Base-by-base conservation (phyloP, 2,888 invertebrate genomes). In the Cylloceria caligata region DNA sequence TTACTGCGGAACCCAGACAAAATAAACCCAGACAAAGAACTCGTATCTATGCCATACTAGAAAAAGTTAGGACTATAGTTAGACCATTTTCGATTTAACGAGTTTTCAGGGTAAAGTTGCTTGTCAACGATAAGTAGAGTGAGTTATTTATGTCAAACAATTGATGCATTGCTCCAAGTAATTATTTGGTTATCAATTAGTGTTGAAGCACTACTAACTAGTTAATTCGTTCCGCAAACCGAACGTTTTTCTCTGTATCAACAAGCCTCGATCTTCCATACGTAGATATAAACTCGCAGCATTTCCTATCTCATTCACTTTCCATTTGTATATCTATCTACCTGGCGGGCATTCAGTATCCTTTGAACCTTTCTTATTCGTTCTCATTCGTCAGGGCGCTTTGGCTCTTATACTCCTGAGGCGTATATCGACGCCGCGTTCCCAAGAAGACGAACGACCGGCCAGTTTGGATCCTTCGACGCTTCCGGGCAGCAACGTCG, bases 401-500 rank as follows among this genome's bases (percentile, higher is more conserved):
- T 24, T 60, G 68, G 39, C 55, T 69, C 64, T 39, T 67, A 67
- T 55, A 42, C 49, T 49, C 39, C 30, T 21, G 55, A 72, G 79
- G 47, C 30, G 60, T 74, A 78, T 69, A 81, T 81, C 81, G 73
- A 69, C 73, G 62, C 45, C 57, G 30, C 19, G 60, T 68, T 71
- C 49, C 30, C 80, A 34, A 19, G 36, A 76, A 83, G 79, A 79
- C 72, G 79, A 76, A 83, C 75, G 82, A 74, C 39, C 69, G 62
- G 47, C 57, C 36, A 73, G 45, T 36, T 30, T 9, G 30, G 55
- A 69, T 69, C 55, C 42, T 71, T 77, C 65, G 57, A 62, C 68
- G 64, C 57, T 65, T 9, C 47, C 62, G 24, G 9, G 9, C 64
- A 45, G 42, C n/a, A 71, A 71, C 79, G 71, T 62, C 67, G 72